Evolutionary conservation across 1,140 invertebrate species (phyloP).

Genomic region (Ceratoteleas bidentatus): DNA sequence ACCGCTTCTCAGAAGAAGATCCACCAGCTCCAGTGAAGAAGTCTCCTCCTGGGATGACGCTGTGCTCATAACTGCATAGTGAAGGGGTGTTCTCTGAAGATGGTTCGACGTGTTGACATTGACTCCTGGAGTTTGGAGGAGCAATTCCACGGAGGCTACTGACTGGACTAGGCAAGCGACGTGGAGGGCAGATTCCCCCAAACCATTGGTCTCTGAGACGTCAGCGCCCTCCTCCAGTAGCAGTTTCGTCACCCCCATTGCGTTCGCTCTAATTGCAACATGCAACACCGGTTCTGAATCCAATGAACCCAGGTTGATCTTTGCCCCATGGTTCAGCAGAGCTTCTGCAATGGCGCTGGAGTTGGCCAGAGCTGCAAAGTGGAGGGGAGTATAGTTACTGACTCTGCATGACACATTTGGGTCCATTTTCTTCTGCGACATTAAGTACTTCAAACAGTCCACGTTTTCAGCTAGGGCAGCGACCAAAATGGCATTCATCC

Average conservation of each 20-base stretch:
- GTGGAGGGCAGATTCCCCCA: conserved; percentile 84
- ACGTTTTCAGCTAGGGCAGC: conserved; percentile 73
- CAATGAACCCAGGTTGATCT: conserved; percentile 61
- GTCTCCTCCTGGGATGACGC: conserved; percentile 36
- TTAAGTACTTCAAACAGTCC: conserved; percentile 74
- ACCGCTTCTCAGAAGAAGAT: conserved; percentile 82
- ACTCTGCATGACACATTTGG: conserved; percentile 74
- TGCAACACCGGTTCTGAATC: conserved; percentile 82
- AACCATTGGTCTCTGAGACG: conserved; percentile 81
- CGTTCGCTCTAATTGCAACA: conserved; percentile 82
- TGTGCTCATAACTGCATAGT: conserved; percentile 83
- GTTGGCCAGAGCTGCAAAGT: conserved; percentile 83
- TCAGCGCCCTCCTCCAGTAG: conserved; percentile 84
- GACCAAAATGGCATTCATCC: conserved; percentile 73
- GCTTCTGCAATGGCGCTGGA: conserved; percentile 80
- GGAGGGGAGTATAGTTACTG: conserved; percentile 83
- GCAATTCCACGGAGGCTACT: conserved; percentile 81
- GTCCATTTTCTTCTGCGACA: conserved; percentile 70
- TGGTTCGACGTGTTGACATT: conserved; percentile 83
- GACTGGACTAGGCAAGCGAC: conserved; percentile 84
- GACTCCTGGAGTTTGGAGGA: conserved; percentile 81
- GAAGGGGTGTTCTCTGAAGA: conserved; percentile 83
- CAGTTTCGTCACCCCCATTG: conserved; percentile 82
- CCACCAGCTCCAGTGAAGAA: conserved; percentile 82
- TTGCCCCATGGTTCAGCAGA: conserved; percentile 81